Evolutionary conservation across 2,888 invertebrate genomes (phyloP), one percentile per base, ranked within the genome.

Genomic region (Griposia aprilina): DNA sequence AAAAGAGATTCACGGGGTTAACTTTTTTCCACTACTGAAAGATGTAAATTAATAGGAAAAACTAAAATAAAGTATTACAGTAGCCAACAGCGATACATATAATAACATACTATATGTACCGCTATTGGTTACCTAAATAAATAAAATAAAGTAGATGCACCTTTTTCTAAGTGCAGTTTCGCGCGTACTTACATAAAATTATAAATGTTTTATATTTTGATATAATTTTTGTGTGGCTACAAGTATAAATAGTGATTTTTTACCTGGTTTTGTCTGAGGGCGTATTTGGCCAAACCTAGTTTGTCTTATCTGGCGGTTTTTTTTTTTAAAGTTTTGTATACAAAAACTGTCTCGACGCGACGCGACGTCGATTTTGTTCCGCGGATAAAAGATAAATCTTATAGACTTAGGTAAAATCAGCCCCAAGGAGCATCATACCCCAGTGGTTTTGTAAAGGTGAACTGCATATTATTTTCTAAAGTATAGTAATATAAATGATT

Each of bases 381-480:
- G n/a, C 7, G 6, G 36, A 68, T 68, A 68, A 23, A 67, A 52
- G 2, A 15, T 36, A 68, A n/a, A n/a, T 52, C 30, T 15, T 50
- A 20, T 1, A 30, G 6, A 68, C 23, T 50, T 50, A 17, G 23
- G 68, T 68, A 36, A 68, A 68, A 52, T 52, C 23, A 36, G 15
- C 50, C 30, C 50, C 23, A 55, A 23, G 26, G 57, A 15, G 15
- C 55, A n/a, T 50, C 50, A 15, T 20, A 70, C 2, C 4, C 7
- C 65, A 76, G 26, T 41, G 26, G 55, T 41, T 36, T 62, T 41
- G 30, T 52, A 45, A n/a, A 45, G 3, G 26, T 30, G 5, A 71
- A 50, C 41, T 41, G 15, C 10, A 41, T 80, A 57, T 50, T 63
- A 60, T 45, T 79, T 57, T 57, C 20, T 59, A n/a, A 71, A 71